Conservation (phyloP, 1,140 invertebrate species). For the Yoshiicerus persimilis region DNA sequence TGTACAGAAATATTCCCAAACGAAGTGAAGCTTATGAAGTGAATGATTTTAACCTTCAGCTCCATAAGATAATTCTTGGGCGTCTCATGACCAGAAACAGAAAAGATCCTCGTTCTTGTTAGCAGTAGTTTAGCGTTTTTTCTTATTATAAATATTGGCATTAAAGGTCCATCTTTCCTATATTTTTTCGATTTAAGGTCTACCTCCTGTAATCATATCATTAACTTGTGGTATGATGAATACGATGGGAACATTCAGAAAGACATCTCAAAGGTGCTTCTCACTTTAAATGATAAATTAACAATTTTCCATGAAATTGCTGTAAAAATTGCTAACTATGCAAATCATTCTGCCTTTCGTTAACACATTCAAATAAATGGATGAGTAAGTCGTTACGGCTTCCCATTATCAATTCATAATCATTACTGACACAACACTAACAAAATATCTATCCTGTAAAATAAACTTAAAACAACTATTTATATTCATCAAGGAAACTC, state of each 20-base stretch:
- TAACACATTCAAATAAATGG: neutral
- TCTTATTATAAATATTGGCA: neutral
- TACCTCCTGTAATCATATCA: neutral
- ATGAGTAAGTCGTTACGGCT: neutral
- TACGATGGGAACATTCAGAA: neutral
- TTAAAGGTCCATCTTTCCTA: neutral
- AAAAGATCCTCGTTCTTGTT: neutral
- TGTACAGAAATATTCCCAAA: neutral
- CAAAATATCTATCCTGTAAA: no score
- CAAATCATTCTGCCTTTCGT: neutral
- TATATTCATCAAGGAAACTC: no score
- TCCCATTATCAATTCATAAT: neutral
- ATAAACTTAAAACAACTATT: no score
- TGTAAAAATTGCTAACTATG: neutral
- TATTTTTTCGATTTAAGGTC: neutral
- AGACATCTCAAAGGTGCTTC: neutral
- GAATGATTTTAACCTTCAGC: neutral
- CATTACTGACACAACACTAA: neutral
- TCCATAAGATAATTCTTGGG: neutral
- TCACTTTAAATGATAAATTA: neutral
- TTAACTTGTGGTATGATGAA: neutral
- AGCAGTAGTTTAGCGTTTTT: neutral
- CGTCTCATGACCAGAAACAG: constrained; percentile 8
- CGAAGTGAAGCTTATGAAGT: neutral
- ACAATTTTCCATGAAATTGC: constrained; percentile 6